phyloP scores from a whole-genome alignment of 2,113 vertebrate genomes.

The Opisthocomus hoazin region DNA sequence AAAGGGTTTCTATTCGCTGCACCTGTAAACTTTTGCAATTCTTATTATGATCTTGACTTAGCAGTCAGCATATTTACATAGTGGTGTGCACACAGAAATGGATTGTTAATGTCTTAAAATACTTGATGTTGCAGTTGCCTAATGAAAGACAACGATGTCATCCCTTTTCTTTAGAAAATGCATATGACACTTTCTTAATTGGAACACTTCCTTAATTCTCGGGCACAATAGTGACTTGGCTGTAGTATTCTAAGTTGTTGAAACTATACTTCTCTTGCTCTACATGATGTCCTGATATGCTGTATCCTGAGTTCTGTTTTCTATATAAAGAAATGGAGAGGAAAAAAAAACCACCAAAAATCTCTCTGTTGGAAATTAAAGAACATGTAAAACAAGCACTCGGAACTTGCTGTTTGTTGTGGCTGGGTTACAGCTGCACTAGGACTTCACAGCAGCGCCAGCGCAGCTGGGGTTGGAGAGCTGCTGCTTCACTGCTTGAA shows the following conservation, averaged over 20 bases:
- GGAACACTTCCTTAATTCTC: background rate
- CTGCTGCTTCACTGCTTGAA: background rate
- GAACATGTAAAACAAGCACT: background rate
- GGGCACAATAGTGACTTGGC: background rate
- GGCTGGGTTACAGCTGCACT: background rate
- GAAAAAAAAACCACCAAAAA: background rate
- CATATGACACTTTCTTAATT: background rate
- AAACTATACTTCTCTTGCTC: background rate
- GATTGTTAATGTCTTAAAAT: background rate
- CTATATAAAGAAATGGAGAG: background rate
- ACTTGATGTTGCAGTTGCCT: background rate
- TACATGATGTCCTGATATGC: background rate
- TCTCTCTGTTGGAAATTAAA: background rate
- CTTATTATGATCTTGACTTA: background rate
- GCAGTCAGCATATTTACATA: background rate
- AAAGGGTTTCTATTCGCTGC: constrained; percentile 25
- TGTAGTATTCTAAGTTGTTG: background rate
- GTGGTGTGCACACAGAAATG: background rate
- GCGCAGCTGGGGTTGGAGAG: background rate
- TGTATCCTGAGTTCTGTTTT: background rate
- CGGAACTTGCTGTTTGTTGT: background rate
- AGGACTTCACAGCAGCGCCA: background rate
- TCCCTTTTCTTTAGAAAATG: background rate
- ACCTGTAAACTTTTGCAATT: background rate
- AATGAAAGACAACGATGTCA: background rate